Evolutionary conservation across 2,888 invertebrate genomes (phyloP).

Genomic region (Dynastes hyllus): DNA sequence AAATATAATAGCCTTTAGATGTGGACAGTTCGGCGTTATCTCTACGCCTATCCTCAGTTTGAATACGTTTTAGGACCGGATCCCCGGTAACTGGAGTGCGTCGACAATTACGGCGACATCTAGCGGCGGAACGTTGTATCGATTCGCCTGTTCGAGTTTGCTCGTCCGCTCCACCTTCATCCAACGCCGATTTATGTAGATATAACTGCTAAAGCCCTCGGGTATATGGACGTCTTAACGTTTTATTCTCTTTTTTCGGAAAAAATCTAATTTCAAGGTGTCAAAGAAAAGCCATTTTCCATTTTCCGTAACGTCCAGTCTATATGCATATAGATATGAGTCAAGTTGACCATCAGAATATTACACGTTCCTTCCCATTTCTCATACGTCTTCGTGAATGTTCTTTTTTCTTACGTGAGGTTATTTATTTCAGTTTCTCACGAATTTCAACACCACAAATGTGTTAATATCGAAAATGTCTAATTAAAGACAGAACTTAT

Average conservation of each 20-base stretch:
- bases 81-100: slow-evolving; percentile 57
- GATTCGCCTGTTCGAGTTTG: slow-evolving; percentile 29
- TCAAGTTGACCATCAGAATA: slow-evolving; percentile 68
- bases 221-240: slow-evolving; percentile 68
- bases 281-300: slow-evolving; percentile 73
- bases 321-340: slow-evolving; percentile 68
- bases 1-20: slow-evolving; percentile 63
- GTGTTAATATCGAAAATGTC: neutral
- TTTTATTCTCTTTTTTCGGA: slow-evolving; percentile 68
- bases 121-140: slow-evolving; percentile 44
- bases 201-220: slow-evolving; percentile 67
- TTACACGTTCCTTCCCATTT: slow-evolving; percentile 53
- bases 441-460: neutral
- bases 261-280: slow-evolving; percentile 73
- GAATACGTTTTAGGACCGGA: slow-evolving; percentile 59
- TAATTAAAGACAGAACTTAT: too few species aligned
- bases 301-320: slow-evolving; percentile 67
- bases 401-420: neutral
- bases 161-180: slow-evolving; percentile 61
- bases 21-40: slow-evolving; percentile 62
- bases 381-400: too few species aligned
- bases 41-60: slow-evolving; percentile 60
- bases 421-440: neutral
- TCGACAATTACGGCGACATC: slow-evolving; percentile 55
- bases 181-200: slow-evolving; percentile 66